phyloP scores from a whole-genome alignment of 2,888 invertebrate genomes.

The Erynnis tages region DNA sequence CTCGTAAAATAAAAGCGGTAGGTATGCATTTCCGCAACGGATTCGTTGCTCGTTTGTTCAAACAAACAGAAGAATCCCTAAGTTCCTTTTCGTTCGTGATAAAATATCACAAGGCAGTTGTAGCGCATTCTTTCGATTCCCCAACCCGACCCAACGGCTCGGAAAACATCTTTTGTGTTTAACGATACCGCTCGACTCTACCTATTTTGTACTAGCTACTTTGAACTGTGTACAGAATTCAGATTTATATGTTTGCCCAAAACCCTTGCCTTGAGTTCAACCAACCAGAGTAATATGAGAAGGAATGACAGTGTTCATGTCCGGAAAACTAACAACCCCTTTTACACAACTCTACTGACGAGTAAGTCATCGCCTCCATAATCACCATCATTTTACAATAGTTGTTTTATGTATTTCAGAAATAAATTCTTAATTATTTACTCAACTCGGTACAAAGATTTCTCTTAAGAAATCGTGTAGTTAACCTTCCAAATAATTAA shows the following conservation, averaged over 20 bases:
- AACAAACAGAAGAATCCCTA: conserved; percentile 64
- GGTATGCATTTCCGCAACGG: conserved; percentile 67
- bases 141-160: conserved; percentile 51
- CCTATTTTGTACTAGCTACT: conserved; percentile 27
- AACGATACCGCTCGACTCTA: conserved; percentile 44
- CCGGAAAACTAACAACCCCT: not conserved
- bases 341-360: too few relatives aligned
- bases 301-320: not conserved
- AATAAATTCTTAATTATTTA: too few relatives aligned
- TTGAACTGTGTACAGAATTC: not conserved
- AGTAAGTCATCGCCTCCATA: too few relatives aligned
- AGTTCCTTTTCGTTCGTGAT: conserved; percentile 64
- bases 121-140: conserved; percentile 65
- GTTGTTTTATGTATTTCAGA: too few relatives aligned
- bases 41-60: conserved; percentile 67
- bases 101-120: conserved; percentile 68
- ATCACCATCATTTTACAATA: too few relatives aligned
- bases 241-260: not conserved
- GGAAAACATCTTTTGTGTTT: conserved; percentile 67
- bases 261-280: not conserved
- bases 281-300: not conserved
- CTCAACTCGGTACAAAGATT: too few relatives aligned
- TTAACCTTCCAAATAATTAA: too few relatives aligned
- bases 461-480: too few relatives aligned
- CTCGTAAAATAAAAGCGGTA: conserved; percentile 64